phyloP scores from a whole-genome alignment of 2,797 vertebrate genomes.

The Macrochelys suwanniensis region DNA sequence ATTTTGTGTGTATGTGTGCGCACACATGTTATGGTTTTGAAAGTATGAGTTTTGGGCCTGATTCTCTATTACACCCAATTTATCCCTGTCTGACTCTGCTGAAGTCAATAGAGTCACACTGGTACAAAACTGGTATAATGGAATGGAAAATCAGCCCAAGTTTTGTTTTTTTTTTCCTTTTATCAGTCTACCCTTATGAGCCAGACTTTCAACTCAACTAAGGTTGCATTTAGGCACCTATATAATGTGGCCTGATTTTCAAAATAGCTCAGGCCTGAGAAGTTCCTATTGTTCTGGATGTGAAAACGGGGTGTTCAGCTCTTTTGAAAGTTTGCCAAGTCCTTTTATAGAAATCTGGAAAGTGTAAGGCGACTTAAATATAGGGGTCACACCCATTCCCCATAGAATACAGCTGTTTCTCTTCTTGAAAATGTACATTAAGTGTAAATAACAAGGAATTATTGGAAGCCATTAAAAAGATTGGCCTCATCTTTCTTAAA shows the following conservation, averaged over 20 bases:
- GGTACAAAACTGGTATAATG: not conserved
- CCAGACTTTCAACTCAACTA: not conserved
- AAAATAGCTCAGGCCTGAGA: not conserved
- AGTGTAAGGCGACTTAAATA: not conserved
- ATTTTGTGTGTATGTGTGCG: not conserved
- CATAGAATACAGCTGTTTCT: not conserved
- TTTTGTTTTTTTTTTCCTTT: not conserved
- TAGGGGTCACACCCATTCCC: accelerated
- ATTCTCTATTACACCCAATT: accelerated
- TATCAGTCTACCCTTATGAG: not conserved
- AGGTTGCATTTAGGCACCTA: not conserved
- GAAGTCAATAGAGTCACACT: not conserved
- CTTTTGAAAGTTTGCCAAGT: not conserved
- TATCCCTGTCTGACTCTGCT: not conserved
- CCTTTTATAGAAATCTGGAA: not conserved
- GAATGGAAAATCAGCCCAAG: not conserved
- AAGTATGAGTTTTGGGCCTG: not conserved
- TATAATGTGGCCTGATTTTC: not conserved
- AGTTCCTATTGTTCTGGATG: not conserved
- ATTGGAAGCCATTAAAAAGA: not conserved
- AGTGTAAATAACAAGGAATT: not conserved
- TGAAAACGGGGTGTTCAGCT: not conserved
- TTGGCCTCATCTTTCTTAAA: not conserved
- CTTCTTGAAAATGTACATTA: not conserved
- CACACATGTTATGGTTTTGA: accelerated